Conservation (phyloP, 2,113 vertebrate species). For the Nycticebus coucang region DNA sequence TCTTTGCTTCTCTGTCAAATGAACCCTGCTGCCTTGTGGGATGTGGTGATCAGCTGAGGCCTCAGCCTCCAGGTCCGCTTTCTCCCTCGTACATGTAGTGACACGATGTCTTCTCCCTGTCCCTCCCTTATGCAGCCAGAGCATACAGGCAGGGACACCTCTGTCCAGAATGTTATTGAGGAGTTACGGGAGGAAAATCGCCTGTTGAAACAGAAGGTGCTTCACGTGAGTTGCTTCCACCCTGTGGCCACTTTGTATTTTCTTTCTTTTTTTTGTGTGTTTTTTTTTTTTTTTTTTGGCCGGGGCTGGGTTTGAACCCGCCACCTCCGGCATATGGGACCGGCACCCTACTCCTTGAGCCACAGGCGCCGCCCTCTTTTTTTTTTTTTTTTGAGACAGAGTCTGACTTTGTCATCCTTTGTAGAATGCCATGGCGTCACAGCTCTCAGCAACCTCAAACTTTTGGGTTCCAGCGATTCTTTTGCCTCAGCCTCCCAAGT, state of each 20-base stretch:
- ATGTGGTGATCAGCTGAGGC: not conserved
- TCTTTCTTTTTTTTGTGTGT: no score
- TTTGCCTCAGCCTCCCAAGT: no score
- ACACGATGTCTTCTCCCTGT: not conserved
- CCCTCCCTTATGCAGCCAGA: slow-evolving; percentile 68
- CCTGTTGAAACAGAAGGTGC: slow-evolving; percentile 90
- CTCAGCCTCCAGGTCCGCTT: not conserved
- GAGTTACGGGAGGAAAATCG: slow-evolving; percentile 92
- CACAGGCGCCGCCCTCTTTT: no score
- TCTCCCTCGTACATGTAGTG: not conserved
- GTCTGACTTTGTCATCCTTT: no score
- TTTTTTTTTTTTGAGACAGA: no score
- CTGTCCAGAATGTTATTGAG: slow-evolving; percentile 76
- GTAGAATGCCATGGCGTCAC: no score
- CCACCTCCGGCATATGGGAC: no score
- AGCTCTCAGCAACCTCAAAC: no score
- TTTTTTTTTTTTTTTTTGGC: no score
- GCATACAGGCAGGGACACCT: slow-evolving; percentile 74
- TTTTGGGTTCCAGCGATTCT: no score
- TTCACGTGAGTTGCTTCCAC: slow-evolving; percentile 88
- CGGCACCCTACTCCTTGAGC: no score
- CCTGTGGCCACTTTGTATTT: not conserved
- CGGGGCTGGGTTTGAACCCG: no score
- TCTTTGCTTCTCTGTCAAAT: not conserved
- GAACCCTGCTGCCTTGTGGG: not conserved